Base-by-base conservation (phyloP, 2,797 vertebrate species). In the Anguilla pacifica region DNA sequence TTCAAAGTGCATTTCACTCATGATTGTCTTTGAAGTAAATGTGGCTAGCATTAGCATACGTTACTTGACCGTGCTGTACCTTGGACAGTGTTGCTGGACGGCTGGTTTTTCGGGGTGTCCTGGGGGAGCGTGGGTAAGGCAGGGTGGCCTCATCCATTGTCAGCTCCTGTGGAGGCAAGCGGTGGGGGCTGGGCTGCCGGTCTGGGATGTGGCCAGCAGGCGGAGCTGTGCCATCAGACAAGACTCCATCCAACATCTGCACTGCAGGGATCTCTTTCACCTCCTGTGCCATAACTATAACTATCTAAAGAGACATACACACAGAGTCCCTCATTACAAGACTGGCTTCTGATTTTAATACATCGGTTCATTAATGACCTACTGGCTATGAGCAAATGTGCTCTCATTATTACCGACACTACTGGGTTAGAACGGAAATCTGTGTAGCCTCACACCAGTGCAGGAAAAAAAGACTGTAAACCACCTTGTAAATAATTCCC, bases 81-180 rank as follows among this genome's bases (percentile, higher is more conserved):
- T 93, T 86, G 13, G 94, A 91, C 15, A 61, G 91, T 72, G 72
- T 90, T 31, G 2, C 86, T 31, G 85, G 28, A 2, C 84, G 79
- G 22, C 86, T 90, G 0, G 86, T 19, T 89, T 92, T 96, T 86
- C 84, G 91, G 85, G 92, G 89, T 10, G 95, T 91, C 83, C 94
- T 94, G 0, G 95, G 96, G 11, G 95, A 96, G 0, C 92, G 92
- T 0, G 94, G 94, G 87, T 94, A 96, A 0, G 95, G 95, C 88
- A 96, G 93, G 25, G 91, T 90, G 0, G 87, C 87, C 0, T 53
- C 1, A 2, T 91, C 87, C 0, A 25, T 55, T 6, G 39, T 87
- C 19, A 85, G 89, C 82, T 92, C 93, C 83, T 92, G 88, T 0
- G 86, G 83, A 28, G 88, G 84, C 74, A 92, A 89, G 86, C 85